Base-by-base conservation (phyloP, 1,140 invertebrate genomes). In the Holotrichia oblita region DNA sequence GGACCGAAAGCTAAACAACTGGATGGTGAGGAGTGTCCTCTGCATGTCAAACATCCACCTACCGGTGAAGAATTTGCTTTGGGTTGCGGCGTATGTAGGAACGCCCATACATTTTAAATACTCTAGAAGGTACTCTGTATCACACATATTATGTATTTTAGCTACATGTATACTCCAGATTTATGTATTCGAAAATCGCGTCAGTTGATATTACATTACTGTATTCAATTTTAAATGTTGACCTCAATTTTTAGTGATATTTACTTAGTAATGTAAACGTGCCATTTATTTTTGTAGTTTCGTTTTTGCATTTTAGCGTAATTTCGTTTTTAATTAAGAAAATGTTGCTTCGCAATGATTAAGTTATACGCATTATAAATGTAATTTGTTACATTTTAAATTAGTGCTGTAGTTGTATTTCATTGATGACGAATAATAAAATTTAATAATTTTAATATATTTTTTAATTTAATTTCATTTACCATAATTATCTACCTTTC, bases 1-100 rank as follows among this genome's bases (percentile, higher is more conserved):
- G 95, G 95, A 80, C 95, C 97, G 0, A 94, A 96, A 89, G 95
- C 94, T 6, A 95, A 94, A 83, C 95, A 98, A 87, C 85, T 99
- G 76, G 94, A 98, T 81, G 97, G 96, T 17, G 96, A 98, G 22
- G 96, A 97, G 83, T 99, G 98, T 87, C 98, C 98, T 0, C 89
- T 99, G 7, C 96, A 98, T 87, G 94, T 99, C 2, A 93, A 95
- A 85, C 98, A 99, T 91, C 98, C 98, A 72, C 93, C 96, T 8
- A 99, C 98, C 0, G 98, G 98, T 41, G 97, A 99, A 88, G 98
- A 99, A 88, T 99, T 98, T 88, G 98, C 98, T 74, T 90, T 99
- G 10, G 98, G 98, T 79, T 99, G 98, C 89, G 98, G 98, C 22
- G 95, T 99, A 75, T 99, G 98, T 86, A 92, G 98, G 69, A 98